Conservation (phyloP, 2,888 invertebrate species). For the Hirtodrosophila trivittata region DNA sequence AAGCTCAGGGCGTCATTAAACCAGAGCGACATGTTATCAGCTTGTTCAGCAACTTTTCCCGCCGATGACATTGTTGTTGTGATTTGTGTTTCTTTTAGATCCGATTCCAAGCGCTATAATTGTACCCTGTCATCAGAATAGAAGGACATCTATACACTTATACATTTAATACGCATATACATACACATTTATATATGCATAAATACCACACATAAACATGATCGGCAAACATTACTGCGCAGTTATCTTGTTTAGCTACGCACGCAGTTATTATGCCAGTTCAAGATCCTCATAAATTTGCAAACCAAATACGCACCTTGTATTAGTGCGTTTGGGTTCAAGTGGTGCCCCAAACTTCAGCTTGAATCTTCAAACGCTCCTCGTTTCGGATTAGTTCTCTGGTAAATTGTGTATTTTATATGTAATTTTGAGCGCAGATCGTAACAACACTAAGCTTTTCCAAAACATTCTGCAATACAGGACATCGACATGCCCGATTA, state of each 20-base stretch:
- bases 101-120: neutral
- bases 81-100: slow-evolving; percentile 10
- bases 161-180: slow-evolving; percentile 17
- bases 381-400: neutral
- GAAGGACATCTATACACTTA: slow-evolving; percentile 22
- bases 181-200: slow-evolving; percentile 2
- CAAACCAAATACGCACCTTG: slow-evolving; percentile 9
- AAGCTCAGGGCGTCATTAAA: slow-evolving; percentile 31
- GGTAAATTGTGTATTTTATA: slow-evolving; percentile 8
- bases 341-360: slow-evolving; percentile 3
- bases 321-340: neutral
- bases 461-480: slow-evolving; percentile 34
- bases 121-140: slow-evolving; percentile 24
- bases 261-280: slow-evolving; percentile 31
- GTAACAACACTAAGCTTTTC: slow-evolving; percentile 13
- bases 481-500: slow-evolving; percentile 17
- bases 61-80: slow-evolving; percentile 43
- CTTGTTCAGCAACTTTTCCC: slow-evolving; percentile 51
- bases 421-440: slow-evolving; percentile 31
- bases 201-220: slow-evolving; percentile 5
- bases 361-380: neutral
- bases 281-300: slow-evolving; percentile 25
- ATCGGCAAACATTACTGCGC: slow-evolving; percentile 34
- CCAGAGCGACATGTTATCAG: slow-evolving; percentile 50
- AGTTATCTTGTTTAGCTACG: slow-evolving; percentile 28